Evolutionary conservation across 2,797 vertebrate species (phyloP), one percentile per base, ranked within the genome.

Genomic region (Arnoldichthys spilopterus): DNA sequence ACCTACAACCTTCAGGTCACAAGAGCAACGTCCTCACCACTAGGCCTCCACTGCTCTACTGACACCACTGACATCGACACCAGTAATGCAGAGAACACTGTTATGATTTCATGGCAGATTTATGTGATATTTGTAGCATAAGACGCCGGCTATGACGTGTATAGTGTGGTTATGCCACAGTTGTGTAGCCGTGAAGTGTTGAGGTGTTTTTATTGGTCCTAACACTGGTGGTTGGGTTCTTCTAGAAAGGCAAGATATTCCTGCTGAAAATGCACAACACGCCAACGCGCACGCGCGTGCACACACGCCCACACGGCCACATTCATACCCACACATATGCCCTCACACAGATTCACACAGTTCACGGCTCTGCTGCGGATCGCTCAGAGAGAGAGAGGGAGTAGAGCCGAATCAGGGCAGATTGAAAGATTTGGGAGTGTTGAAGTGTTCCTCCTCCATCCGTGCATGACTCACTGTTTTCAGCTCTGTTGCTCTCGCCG

Each of bases 401-500:
- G 66, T 43, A 16, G 32, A 45, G 61, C 61, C 30, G 26, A 72
- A 22, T 32, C 37, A 47, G 51, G 37, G 15, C 51, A 67, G 70
- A 47, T 47, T 73, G 51, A 59, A 73, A 71, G 77, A 64, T 73
- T 53, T 56, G n/a, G 54, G 28, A 63, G 67, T 77, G 53, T 73
- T 81, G 76, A 83, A 75, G 78, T 81, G 54, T 69, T 51, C 67
- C 67, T 72, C 80, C 74, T 54, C 80, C 71, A 20, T 84, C 75
- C 73, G 43, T 24, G 30, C 51, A 78, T 83, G 81, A 85, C 75
- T 85, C 81, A 81, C 75, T 72, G 75, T 76, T 78, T 80, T 82
- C 75, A 58, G 45, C 64, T 43, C 71, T 72, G 43, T 66, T 77
- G 74, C 76, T 30, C 64, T 74, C 53, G 69, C 26, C 51, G 53